Evolutionary conservation across 53 echinoderm and acorn worm species (phyloP), one percentile per base, ranked within the genome.

Genomic region (Crossaster papposus): DNA sequence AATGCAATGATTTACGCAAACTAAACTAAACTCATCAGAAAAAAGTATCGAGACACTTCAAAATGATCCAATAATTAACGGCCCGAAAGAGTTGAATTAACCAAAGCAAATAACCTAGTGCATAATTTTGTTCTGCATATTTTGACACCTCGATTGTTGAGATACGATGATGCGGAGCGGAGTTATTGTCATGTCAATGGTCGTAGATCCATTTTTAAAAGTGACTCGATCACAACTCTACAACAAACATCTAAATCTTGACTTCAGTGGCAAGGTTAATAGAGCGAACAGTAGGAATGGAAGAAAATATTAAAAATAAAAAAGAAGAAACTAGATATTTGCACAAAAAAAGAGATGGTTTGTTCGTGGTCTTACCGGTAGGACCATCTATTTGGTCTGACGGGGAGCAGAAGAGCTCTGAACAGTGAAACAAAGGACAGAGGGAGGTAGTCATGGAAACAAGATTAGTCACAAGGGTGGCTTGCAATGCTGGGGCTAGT

Each of bases 371-470:
- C 92, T 92, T 92, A 92, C 92, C 92, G 35, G 51, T 55, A 30
- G 77, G 79, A 29, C 75, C 89, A 74, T 92, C 92, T 64, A 92
- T 54, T 75, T 54, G 77, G 18, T 74, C 88, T 73, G 81, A 77
- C 30, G 88, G 75, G 64, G 82, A 80, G 72, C 92, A 92, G 92
- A 92, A 88, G 64, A 92, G 92, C 54, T 92, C 92, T 92, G 89
- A 82, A 54, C 89, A 54, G 74, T 81, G 81, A 22, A 58, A 58
- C 30, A 17, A 30, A 52, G 80, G 30, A 80, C 15, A 80, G 36
- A 28, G 75, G 75, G 36, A 34, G 75, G 36, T 35, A 74, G 68
- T 26, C 68, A 68, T 23, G 22, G 24, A 68, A 44, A 26, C 68
- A 68, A 68, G 68, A 68, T 68, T 68, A 68, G 68, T 68, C 68